phyloP scores from a whole-genome alignment of 1,140 invertebrate species.

The Platyscapa corneri region DNA sequence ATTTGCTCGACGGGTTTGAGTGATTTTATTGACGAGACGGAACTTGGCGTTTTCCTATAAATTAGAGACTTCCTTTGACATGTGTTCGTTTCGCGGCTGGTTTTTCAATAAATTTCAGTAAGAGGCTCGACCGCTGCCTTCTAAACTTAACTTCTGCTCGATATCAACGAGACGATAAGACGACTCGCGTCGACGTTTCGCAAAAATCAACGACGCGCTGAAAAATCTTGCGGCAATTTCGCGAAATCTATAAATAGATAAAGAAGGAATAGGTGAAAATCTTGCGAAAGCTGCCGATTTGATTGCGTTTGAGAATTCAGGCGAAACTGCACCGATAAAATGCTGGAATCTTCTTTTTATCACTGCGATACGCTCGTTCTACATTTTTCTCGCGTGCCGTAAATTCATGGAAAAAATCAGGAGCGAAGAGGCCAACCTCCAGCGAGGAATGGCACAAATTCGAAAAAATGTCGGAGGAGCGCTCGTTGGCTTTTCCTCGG shows the following conservation, averaged over 20 bases:
- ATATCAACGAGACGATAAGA: too few relatives aligned
- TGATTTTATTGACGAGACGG: too few relatives aligned
- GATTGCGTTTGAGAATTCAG: background rate
- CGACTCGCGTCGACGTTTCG: too few relatives aligned
- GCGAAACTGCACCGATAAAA: background rate
- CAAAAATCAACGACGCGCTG: too few relatives aligned
- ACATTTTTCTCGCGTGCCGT: background rate
- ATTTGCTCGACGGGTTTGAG: too few relatives aligned
- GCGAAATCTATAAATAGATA: background rate
- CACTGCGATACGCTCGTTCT: background rate
- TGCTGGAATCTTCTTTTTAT: background rate
- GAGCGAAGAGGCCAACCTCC: background rate
- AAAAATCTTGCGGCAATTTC: background rate
- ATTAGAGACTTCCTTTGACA: too few relatives aligned
- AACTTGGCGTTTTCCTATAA: too few relatives aligned
- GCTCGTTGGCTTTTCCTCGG: background rate
- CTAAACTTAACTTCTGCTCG: too few relatives aligned
- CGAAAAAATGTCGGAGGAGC: background rate
- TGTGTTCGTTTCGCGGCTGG: too few relatives aligned
- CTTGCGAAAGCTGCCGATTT: background rate
- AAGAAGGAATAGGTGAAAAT: background rate
- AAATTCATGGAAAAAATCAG: background rate
- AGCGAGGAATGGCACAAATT: background rate
- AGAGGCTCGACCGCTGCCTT: too few relatives aligned
- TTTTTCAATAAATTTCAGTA: too few relatives aligned